Percentiles rank a stretch among this genome's conserved stretches.
Evolutionary conservation across 1,140 invertebrate species (phyloP).

Genomic region (Kradibia gibbosae): DNA sequence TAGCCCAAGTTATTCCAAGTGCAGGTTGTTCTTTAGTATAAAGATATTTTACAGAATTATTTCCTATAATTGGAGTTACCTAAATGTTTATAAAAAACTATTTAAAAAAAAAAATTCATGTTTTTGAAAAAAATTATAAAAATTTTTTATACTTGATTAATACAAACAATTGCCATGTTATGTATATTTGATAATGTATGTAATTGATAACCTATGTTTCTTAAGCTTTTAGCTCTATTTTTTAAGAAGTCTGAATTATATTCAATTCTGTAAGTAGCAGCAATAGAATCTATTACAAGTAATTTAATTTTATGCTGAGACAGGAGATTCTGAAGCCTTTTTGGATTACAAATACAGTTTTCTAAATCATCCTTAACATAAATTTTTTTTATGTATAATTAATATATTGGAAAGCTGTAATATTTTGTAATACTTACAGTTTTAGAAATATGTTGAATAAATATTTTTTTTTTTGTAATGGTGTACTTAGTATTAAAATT

Average conservation of each 20-base stretch:
- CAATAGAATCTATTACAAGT: conserved; percentile 84
- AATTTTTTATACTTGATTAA: conserved; percentile 78
- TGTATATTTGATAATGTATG: conserved; percentile 74
- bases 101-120: conserved; percentile 47
- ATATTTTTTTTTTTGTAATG: conserved; percentile 72
- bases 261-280: conserved; percentile 80
- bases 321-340: conserved; percentile 72
- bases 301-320: conserved; percentile 75
- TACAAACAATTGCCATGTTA: conserved; percentile 77
- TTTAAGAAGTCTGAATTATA: conserved; percentile 70
- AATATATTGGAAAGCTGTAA: conserved; percentile 53
- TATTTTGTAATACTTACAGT: conserved; percentile 58
- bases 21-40: conserved; percentile 68
- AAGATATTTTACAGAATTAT: conserved; percentile 54
- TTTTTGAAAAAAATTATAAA: neutral
- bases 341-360: conserved; percentile 71
- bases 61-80: conserved; percentile 67
- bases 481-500: conserved; percentile 60
- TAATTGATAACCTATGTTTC: conserved; percentile 74
- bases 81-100: conserved; percentile 48
- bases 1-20: conserved; percentile 80
- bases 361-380: conserved; percentile 74
- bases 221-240: conserved; percentile 75
- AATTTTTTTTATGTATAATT: conserved; percentile 34
- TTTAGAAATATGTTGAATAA: conserved; percentile 73